Conservation (phyloP, 2,797 vertebrate species). For the Perodicticus potto region DNA sequence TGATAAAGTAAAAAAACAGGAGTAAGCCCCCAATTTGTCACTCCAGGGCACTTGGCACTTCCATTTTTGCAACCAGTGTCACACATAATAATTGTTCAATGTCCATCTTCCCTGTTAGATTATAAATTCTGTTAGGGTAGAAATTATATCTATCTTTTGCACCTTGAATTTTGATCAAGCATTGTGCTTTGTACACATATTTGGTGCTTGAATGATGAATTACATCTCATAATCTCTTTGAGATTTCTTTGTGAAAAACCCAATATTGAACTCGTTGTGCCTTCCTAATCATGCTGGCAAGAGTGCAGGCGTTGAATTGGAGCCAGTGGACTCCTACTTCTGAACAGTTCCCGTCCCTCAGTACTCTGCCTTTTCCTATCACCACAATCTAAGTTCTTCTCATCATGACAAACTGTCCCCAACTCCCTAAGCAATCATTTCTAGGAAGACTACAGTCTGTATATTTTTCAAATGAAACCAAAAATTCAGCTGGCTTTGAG, state of each 20-base stretch:
- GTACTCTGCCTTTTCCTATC: background rate
- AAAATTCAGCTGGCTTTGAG: conserved; percentile 56
- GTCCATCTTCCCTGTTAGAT: background rate
- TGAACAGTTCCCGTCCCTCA: background rate
- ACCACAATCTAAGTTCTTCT: conserved; percentile 42
- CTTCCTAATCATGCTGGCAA: background rate
- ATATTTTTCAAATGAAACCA: conserved; percentile 53
- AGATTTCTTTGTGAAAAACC: conserved; percentile 52
- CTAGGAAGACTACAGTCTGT: conserved; percentile 20
- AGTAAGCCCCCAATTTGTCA: background rate
- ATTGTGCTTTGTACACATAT: background rate
- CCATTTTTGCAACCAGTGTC: background rate
- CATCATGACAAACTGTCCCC: background rate
- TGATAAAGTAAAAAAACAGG: too few species aligned
- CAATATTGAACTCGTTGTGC: background rate
- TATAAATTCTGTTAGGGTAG: background rate
- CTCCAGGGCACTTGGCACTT: background rate
- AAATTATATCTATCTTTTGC: conserved; percentile 21
- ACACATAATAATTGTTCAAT: background rate
- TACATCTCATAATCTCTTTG: conserved; percentile 26
- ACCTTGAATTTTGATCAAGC: background rate
- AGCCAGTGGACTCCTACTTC: conserved; percentile 17
- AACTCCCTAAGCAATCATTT: conserved; percentile 38
- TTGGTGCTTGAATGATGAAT: conserved; percentile 40
- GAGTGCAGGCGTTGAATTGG: background rate